Base-by-base conservation (phyloP, 2,797 vertebrate genomes). In the Menidia menidia region DNA sequence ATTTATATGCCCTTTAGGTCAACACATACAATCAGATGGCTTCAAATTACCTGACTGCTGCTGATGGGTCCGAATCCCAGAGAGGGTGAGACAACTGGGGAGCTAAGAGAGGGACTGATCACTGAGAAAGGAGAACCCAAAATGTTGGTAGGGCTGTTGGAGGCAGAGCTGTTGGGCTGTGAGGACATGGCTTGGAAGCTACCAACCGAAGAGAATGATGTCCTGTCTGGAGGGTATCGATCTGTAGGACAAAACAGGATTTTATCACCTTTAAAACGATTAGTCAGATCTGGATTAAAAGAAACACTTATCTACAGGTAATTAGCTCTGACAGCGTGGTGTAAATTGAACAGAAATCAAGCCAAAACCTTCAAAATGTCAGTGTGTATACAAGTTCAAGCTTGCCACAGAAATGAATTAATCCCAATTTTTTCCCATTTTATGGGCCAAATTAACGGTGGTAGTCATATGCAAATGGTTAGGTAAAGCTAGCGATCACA, bases 61-160 rank as follows among this genome's bases (percentile, higher is more conserved):
- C 94, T 96, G 87, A 97, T 94, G 31, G 96, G 95, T 75, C 96
- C 95, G 74, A 96, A 96, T 71, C 94, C 95, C 58, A 96, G 81
- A 73, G 95, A 94, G 54, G 95, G 95, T 12, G 96, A 95, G 41
- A 94, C 90, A 30, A 95, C 93, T 0, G 96, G 95, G 54, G 96
- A 96, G 68, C 94, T 95, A 68, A 96, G 91, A 43, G 96, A 95
- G 47, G 96, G 94, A 78, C 95, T 97, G 89, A 96, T 96, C 50
- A 96, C 95, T 1, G 96, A 95, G 83, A 97, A 95, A 0, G 96
- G 96, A 39, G 96, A 97, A 63, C 95, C 95, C 71, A 97, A 68
- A 30, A 94, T 90, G 70, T 89, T 95, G 61, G 95, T 95, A 25
- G 93, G 94, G 68, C 93, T 96, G 88, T 95, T 94, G 86, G 93